Evolutionary conservation across 1,140 invertebrate species (phyloP), one percentile per base, ranked within the genome.

Genomic region (Muscidifurax raptorellus): DNA sequence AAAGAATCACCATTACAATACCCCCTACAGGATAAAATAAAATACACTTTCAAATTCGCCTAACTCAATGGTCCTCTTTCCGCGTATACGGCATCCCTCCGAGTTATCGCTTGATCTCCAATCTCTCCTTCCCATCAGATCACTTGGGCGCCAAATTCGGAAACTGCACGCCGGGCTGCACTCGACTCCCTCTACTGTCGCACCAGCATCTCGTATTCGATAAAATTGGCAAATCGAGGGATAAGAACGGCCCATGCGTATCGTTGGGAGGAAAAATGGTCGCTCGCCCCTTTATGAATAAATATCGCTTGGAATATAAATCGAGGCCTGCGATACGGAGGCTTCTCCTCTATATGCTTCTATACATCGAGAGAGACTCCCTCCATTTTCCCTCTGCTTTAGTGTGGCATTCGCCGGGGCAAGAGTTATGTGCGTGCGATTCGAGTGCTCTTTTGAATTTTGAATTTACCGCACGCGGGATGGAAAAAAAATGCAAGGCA

Each of bases 391-490:
- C 67, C 25, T 28, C 25, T 28, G 67, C 25, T 30, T 69, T 69
- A 28, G 28, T 69, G 67, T 0, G 22, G 52, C 52, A 59, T 59
- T 59, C 52, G 18, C 18, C 52, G 52, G 44, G 74, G 40, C n/a
- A 76, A 10, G 52, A 81, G 25, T 74, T 74, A 36, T 30, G 13
- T 28, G 6, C 36, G 7, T 59, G 40, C 69, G 44, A 64, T 75
- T 32, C 25, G 59, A 83, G 74, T 76, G 81, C 74, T 83, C 59
- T 77, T 83, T 83, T 77, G 81, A 83, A 83, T 83, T 76, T 83
- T 25, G 74, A 67, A 76, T 83, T 77, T 47, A 40, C 10, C 4
- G 13, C 10, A 69, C 25, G 66, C 25, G 12, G 25, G 66, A 30
- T 22, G 71, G 27, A 12, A 69, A 69, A 67, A 67, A 69, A 69